Conservation (phyloP, 2,888 invertebrate genomes). For the Polyommatus iphigenia region DNA sequence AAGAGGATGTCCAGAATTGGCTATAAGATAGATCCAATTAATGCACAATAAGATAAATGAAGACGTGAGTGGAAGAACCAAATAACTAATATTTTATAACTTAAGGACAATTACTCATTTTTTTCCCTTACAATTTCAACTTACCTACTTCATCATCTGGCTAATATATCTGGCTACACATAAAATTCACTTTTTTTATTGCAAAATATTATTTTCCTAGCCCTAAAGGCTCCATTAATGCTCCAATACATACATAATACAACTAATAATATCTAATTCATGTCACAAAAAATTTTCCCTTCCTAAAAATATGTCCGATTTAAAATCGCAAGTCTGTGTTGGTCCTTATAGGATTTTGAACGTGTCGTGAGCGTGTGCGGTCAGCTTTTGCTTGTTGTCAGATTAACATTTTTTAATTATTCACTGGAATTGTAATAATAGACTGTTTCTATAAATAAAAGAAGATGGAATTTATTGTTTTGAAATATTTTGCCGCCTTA, state of each 20-base stretch:
- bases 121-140: too few relatives aligned
- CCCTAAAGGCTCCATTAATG: too few relatives aligned
- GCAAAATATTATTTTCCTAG: too few relatives aligned
- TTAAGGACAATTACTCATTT: too few relatives aligned
- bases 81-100: too few relatives aligned
- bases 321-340: not conserved
- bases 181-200: too few relatives aligned
- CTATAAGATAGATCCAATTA: too few relatives aligned
- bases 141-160: too few relatives aligned
- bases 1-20: too few relatives aligned
- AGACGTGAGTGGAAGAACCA: too few relatives aligned
- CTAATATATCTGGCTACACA: too few relatives aligned
- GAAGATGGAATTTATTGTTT: constrained; percentile 17
- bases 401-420: constrained; percentile 34
- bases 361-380: constrained; percentile 38
- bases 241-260: not conserved
- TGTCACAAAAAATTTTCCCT: not conserved
- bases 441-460: not conserved
- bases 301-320: not conserved
- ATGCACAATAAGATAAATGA: too few relatives aligned
- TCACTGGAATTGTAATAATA: not conserved
- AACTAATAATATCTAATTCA: not conserved
- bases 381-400: constrained; percentile 37
- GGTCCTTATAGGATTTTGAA: constrained; percentile 33
- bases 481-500: not conserved